These are phyloP conservation scores for Ceratina calcarata DNA, from an alignment of 1,140 invertebrate species.

Conservation along the genomic window DNA sequence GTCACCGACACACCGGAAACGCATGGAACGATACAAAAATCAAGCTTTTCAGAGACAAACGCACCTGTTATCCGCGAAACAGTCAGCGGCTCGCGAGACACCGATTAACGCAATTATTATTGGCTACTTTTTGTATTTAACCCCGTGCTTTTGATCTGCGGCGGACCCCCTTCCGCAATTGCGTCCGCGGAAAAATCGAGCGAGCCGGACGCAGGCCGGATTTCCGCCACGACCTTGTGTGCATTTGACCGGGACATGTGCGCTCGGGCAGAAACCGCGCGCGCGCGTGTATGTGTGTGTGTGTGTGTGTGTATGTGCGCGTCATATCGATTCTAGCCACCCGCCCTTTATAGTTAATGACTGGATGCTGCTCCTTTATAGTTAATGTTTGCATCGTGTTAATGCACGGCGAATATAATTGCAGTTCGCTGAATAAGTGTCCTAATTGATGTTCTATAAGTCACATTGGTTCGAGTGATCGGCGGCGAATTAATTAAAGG, in stretches of 20 bases:
- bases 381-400: background rate
- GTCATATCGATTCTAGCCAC: conserved; percentile 64
- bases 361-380: conserved; percentile 21
- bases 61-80: conserved; percentile 23
- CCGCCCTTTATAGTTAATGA: conserved; percentile 13
- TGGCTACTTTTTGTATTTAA: conserved; percentile 70
- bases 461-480: no score
- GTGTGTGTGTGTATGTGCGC: no score
- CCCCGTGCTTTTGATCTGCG: conserved; percentile 73
- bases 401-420: no score
- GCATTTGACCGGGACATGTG: conserved; percentile 71
- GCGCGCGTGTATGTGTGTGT: no score
- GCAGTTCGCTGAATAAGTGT: no score
- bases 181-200: background rate
- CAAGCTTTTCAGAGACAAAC: conserved; percentile 29
- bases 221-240: conserved; percentile 68
- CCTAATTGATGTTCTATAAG: no score
- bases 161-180: conserved; percentile 27
- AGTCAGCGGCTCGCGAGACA: conserved; percentile 60
- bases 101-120: conserved; percentile 78
- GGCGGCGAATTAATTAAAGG: no score
- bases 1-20: background rate
- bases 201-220: background rate
- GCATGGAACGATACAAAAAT: conserved; percentile 30
- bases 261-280: conserved; percentile 58